phyloP scores from a whole-genome alignment of 2,113 vertebrate genomes.

The Eulacestoma nigropectus region DNA sequence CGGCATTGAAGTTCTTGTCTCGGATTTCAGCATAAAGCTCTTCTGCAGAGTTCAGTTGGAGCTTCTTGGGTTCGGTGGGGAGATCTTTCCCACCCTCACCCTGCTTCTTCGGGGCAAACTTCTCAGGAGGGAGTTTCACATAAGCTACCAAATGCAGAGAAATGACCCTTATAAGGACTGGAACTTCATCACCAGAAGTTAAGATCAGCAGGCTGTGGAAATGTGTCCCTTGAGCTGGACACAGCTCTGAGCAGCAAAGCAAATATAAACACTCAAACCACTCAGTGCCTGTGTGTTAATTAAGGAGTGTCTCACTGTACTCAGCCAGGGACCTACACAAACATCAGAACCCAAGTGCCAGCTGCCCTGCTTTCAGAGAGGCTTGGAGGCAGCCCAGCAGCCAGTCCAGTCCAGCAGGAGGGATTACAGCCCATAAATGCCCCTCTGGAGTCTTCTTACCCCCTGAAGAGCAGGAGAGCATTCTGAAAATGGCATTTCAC shows the following conservation, averaged over 20 bases:
- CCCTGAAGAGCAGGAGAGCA: fast-evolving
- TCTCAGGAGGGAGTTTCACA: conserved; percentile 95
- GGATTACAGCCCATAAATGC: background rate
- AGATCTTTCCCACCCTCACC: conserved; percentile 89
- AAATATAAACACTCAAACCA: background rate
- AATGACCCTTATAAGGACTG: background rate
- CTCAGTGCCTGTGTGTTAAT: background rate
- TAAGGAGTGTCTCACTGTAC: background rate
- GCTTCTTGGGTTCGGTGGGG: conserved; percentile 92
- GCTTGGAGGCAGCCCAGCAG: background rate
- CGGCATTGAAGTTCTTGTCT: conserved; percentile 97
- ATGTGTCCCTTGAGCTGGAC: background rate
- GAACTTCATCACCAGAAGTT: background rate
- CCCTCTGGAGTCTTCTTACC: background rate
- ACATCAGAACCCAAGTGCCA: background rate
- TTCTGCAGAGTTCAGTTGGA: conserved; percentile 95
- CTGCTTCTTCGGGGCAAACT: conserved; percentile 92
- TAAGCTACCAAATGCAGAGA: conserved; percentile 74
- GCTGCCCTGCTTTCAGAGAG: background rate
- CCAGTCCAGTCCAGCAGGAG: background rate
- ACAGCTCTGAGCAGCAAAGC: background rate
- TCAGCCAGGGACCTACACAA: background rate
- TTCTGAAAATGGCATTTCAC: background rate
- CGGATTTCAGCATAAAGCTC: conserved; percentile 95
- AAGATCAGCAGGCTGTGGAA: background rate